These are phyloP conservation scores for Eristalinus sepulchralis DNA, from an alignment of 2,888 invertebrate genomes.

Conservation along the genomic window DNA sequence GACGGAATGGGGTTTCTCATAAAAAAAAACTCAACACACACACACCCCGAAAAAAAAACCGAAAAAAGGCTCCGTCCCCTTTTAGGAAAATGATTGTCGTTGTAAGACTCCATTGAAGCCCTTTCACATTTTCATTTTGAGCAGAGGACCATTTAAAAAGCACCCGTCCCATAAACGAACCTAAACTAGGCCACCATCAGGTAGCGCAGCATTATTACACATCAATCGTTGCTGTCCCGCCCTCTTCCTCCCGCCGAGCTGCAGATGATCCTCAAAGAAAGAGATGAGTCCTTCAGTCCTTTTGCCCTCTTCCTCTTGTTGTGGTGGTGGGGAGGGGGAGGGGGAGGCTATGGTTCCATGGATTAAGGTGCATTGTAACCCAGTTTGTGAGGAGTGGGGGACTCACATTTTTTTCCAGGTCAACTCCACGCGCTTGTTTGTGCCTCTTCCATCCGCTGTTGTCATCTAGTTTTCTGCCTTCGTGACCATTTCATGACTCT, in stretches of 20 bases:
- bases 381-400: constrained; percentile 15
- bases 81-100: constrained; percentile 39
- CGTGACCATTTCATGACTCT: constrained; percentile 24
- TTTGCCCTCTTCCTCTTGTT: neutral
- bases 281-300: neutral
- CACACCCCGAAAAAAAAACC: no score
- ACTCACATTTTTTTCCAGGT: constrained; percentile 37
- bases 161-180: constrained; percentile 51
- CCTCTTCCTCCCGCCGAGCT: neutral
- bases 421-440: constrained; percentile 52
- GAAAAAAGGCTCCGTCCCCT: constrained; percentile 29
- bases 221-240: constrained; percentile 38
- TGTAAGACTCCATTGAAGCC: neutral
- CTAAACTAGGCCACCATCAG: constrained; percentile 63
- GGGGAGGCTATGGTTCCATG: constrained; percentile 1
- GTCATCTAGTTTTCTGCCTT: constrained; percentile 52
- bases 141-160: constrained; percentile 51
- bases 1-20: neutral
- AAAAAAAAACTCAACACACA: no score
- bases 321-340: neutral
- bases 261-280: constrained; percentile 31
- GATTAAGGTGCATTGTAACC: constrained; percentile 65
- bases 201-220: constrained; percentile 56
- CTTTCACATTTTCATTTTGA: constrained; percentile 22
- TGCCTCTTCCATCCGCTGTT: constrained; percentile 19